Base-by-base conservation (phyloP, 2,113 vertebrate genomes). In the Syrrhaptes paradoxus region DNA sequence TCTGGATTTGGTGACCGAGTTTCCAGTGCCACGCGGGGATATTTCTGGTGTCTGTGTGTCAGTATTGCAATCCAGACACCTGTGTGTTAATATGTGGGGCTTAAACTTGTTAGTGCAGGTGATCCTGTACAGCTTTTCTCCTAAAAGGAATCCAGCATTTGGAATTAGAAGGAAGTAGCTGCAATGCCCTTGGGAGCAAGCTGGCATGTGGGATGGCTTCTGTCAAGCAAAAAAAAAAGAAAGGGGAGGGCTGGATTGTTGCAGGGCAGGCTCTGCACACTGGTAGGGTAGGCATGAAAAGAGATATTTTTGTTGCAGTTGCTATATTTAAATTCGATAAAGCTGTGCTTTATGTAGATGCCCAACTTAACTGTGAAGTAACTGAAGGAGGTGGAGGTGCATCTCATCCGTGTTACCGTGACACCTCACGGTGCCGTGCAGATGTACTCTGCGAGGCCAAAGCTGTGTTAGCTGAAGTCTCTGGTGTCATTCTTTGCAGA, bases 401-500 rank as follows among this genome's bases (percentile, higher is more conserved):
- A 14, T 32, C n/a, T 67, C 25, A 13, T 36, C 21, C 5, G 0
- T 3, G 38, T 24, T 22, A 3, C 4, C 8, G 34, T 4, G 66
- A 5, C 12, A 2, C 51, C 19, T n/a, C 22, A 0, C 54, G 24
- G 61, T 11, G n/a, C 62, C 6, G 28, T 21, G 34, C 7, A 16
- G n/a, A 6, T n/a, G 1, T 2, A 0, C 5, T 59, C 65, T 7
- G 11, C 5, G 45, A 24, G 58, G 24, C n/a, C 65, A 20, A 2
- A 41, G 55, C 7, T 19, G 8, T 1, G 1, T 57, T 32, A 20
- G 9, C 74, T 34, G 0, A 24, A 67, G 21, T 41, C 66, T 63
- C 9, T 34, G 5, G 15, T 1, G 52, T 6, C 46, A 28, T 31
- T 74, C 61, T 67, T 55, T 13, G 59, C 65, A 61, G 65, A 38